Percentiles rank a stretch among this genome's conserved stretches.
These are phyloP conservation scores for Oopsacas minuta DNA, from an alignment of 37 sponge, comb jelly and placozoan genomes.

Conservation along the genomic window DNA sequence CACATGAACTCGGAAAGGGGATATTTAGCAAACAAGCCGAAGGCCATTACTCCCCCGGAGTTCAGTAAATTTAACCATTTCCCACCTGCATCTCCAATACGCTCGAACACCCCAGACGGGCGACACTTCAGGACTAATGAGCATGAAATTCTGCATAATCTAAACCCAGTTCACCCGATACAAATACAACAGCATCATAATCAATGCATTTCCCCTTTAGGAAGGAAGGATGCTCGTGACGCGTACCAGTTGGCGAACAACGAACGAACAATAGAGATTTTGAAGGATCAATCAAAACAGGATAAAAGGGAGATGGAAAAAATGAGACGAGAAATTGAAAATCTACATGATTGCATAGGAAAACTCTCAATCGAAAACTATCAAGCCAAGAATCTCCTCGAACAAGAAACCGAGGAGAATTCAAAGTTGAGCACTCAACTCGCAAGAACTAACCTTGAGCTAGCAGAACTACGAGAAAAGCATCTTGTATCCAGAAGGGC, in stretches of 20 bases:
- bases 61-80: background rate
- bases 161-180: background rate
- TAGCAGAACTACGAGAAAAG: background rate
- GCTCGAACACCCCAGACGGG: background rate
- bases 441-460: background rate
- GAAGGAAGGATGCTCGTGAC: background rate
- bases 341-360: background rate
- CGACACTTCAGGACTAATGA: background rate
- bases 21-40: background rate
- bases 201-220: background rate
- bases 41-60: background rate
- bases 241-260: background rate
- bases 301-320: background rate
- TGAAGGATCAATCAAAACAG: background rate
- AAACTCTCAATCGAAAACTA: background rate
- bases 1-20: background rate
- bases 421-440: background rate
- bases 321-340: background rate
- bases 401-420: background rate
- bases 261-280: background rate
- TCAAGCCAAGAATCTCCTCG: background rate
- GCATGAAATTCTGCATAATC: too few species aligned
- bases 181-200: background rate
- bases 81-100: background rate
- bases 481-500: background rate